phyloP scores from a whole-genome alignment of 2,888 invertebrate genomes.

The Monopis laevigella region DNA sequence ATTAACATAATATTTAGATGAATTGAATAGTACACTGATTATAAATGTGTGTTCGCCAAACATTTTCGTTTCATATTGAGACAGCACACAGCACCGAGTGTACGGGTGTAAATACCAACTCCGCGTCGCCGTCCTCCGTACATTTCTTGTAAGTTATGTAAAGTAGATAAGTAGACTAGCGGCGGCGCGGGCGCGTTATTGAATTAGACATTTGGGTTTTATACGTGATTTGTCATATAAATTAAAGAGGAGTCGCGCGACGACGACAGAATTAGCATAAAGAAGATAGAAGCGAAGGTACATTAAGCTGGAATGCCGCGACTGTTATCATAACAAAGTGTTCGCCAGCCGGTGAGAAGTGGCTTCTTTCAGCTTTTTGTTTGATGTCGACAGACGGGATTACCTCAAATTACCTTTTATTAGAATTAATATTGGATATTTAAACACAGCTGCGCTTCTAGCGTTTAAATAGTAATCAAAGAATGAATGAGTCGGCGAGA shows the following conservation, averaged over 20 bases:
- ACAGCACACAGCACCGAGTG: too few relatives aligned
- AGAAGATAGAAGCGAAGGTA: slow-evolving; percentile 23
- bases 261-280: slow-evolving; percentile 23
- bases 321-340: slow-evolving; percentile 22
- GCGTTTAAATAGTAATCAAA: slow-evolving; percentile 12
- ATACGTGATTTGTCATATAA: slow-evolving; percentile 1
- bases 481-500: slow-evolving; percentile 2
- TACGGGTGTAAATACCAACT: too few relatives aligned
- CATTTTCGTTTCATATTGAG: too few relatives aligned
- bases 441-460: slow-evolving; percentile 10
- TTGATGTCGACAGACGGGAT: slow-evolving; percentile 20
- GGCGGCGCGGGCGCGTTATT: not conserved
- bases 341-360: slow-evolving; percentile 15
- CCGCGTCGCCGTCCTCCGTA: too few relatives aligned
- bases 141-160: too few relatives aligned
- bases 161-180: too few relatives aligned
- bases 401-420: slow-evolving; percentile 28
- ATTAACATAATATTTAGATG: too few relatives aligned
- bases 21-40: too few relatives aligned
- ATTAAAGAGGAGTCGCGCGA: slow-evolving; percentile 4
- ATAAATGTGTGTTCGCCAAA: too few relatives aligned
- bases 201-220: not conserved
- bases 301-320: slow-evolving; percentile 18
- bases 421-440: slow-evolving; percentile 27
- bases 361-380: slow-evolving; percentile 13